Evolutionary conservation across 2,797 vertebrate genomes (phyloP).

Genomic region (Bradypus variegatus): DNA sequence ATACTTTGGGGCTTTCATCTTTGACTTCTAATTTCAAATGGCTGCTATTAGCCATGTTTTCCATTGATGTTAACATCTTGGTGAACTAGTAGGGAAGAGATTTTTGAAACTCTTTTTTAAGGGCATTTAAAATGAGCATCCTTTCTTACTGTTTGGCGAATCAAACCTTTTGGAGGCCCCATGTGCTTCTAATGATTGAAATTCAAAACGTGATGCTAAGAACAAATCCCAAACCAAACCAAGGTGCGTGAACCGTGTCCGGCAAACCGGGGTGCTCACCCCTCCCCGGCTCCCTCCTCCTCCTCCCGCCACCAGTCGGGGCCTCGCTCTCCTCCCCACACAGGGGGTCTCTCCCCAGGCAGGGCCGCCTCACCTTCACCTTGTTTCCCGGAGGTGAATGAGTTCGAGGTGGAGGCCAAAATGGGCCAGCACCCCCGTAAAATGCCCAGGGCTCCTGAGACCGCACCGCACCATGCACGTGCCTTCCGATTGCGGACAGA

Average conservation of each 20-base stretch:
- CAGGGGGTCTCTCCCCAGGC: accelerated
- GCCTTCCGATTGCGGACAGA: accelerated
- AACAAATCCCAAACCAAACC: neutral
- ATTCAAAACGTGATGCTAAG: accelerated
- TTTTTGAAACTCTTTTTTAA: neutral
- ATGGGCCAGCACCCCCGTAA: accelerated
- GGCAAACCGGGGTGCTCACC: accelerated
- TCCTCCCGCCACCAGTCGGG: no score
- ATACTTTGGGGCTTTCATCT: neutral
- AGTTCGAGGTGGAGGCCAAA: neutral
- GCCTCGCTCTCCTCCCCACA: no score
- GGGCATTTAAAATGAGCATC: accelerated
- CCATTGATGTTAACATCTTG: neutral
- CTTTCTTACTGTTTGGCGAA: accelerated
- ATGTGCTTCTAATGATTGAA: neutral
- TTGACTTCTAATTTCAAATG: neutral
- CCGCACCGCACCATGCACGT: accelerated
- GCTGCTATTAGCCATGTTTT: neutral
- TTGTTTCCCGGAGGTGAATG: neutral
- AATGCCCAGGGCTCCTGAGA: accelerated
- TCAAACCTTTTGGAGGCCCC: neutral
- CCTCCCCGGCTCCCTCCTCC: neutral
- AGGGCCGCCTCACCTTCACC: neutral
- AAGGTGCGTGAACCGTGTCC: accelerated
- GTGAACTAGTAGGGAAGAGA: neutral